These are phyloP conservation scores for Cerastoderma edule DNA, from an alignment of 2,888 invertebrate genomes.

Conservation along the genomic window DNA sequence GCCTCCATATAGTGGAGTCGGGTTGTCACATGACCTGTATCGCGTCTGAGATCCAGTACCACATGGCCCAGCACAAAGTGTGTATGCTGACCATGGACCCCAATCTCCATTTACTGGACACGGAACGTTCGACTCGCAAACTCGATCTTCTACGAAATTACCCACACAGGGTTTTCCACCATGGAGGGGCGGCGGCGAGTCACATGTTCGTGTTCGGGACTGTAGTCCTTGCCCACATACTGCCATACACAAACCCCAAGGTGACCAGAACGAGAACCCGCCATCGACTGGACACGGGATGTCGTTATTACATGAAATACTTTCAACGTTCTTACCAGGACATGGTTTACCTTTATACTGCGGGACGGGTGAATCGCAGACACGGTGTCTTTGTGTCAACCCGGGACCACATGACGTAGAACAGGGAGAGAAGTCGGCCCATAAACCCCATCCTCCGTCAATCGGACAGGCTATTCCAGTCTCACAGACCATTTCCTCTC, in stretches of 20 bases:
- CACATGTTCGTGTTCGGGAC: slow-evolving; percentile 39
- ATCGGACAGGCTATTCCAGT: slow-evolving; percentile 45
- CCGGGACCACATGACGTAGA: slow-evolving; percentile 50
- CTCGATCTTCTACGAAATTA: slow-evolving; percentile 31
- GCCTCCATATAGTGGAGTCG: slow-evolving; percentile 48
- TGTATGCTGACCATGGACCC: slow-evolving; percentile 44
- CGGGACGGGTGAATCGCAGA: slow-evolving; percentile 48
- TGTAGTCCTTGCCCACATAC: slow-evolving; percentile 49
- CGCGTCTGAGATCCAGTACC: slow-evolving; percentile 41
- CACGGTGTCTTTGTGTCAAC: slow-evolving; percentile 28
- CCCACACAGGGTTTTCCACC: slow-evolving; percentile 53
- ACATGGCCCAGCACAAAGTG: slow-evolving; percentile 44
- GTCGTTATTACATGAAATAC: slow-evolving; percentile 41
- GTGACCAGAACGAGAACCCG: slow-evolving; percentile 51
- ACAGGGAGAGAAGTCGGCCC: slow-evolving; percentile 43
- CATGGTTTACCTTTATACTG: slow-evolving; percentile 49
- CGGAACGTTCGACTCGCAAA: slow-evolving; percentile 27
- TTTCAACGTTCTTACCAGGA: slow-evolving; percentile 34
- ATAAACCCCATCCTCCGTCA: slow-evolving; percentile 45
- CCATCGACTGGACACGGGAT: slow-evolving; percentile 56
- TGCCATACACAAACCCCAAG: slow-evolving; percentile 46
- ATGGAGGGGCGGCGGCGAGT: slow-evolving; percentile 48
- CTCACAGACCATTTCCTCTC: slow-evolving; percentile 38
- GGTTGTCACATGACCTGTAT: slow-evolving; percentile 35
- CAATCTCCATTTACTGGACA: slow-evolving; percentile 58